A percentile compares a stretch with the other conserved stretches of the same genome.
These are phyloP conservation scores for Stegodyphus mimosarum DNA, from an alignment of 1,140 invertebrate genomes.

Conservation along the genomic window DNA sequence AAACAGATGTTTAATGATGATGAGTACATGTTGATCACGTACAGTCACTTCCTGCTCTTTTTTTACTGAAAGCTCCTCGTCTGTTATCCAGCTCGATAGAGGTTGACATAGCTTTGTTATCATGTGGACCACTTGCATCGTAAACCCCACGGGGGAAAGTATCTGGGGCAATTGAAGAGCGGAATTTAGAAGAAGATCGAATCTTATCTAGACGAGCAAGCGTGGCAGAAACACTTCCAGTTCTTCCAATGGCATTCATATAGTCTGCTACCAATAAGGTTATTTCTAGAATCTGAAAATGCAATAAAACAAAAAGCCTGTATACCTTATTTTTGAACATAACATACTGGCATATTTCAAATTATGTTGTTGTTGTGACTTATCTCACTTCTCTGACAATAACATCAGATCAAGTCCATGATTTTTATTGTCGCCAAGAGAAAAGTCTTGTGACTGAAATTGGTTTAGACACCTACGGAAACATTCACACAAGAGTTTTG, in stretches of 20 bases:
- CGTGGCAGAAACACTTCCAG: background rate
- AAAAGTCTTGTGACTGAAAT: no score
- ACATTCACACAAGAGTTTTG: no score
- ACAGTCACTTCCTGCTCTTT: slow-evolving; percentile 51
- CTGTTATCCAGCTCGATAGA: slow-evolving; percentile 40
- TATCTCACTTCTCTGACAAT: no score
- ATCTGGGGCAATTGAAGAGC: slow-evolving; percentile 8
- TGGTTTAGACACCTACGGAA: no score
- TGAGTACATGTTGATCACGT: slow-evolving; percentile 21
- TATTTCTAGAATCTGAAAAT: slow-evolving; percentile 79
- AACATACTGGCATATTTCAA: no score
- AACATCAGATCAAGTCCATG: no score
- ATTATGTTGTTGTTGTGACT: no score
- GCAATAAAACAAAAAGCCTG: background rate
- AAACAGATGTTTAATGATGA: no score
- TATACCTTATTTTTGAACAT: no score
- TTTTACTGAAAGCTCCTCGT: slow-evolving; percentile 30
- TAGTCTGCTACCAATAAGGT: slow-evolving; percentile 94
- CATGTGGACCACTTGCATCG: background rate
- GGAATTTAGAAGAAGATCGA: slow-evolving; percentile 27
- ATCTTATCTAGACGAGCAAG: slow-evolving; percentile 37
- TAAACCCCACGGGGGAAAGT: background rate
- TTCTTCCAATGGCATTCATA: slow-evolving; percentile 72
- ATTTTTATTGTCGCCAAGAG: no score
- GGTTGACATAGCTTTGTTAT: slow-evolving; percentile 41